Evolutionary conservation across 2,888 invertebrate species (phyloP).

Genomic region (Microchrysa polita): DNA sequence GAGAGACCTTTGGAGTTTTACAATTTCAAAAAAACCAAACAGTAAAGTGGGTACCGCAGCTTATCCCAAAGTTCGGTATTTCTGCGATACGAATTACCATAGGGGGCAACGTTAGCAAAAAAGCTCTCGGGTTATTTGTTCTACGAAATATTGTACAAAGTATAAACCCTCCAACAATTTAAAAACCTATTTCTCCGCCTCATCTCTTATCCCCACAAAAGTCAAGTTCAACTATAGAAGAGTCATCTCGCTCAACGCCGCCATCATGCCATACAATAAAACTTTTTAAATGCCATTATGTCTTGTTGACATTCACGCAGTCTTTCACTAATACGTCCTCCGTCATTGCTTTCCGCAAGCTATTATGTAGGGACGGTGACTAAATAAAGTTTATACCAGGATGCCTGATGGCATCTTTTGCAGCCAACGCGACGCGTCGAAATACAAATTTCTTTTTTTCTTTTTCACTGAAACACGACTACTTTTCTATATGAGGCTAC

Average conservation of each 20-base stretch:
- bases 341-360: neutral
- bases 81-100: no score
- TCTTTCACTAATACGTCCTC: conserved; percentile 7
- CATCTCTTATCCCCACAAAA: neutral
- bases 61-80: no score
- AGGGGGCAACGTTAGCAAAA: no score
- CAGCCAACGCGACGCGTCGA: neutral
- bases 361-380: neutral
- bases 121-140: no score
- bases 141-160: no score
- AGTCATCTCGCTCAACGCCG: neutral
- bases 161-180: no score
- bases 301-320: conserved; percentile 20
- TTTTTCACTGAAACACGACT: neutral
- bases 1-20: no score
- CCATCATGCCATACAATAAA: neutral
- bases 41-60: no score
- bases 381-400: neutral
- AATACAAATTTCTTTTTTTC: neutral
- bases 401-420: neutral
- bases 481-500: no score
- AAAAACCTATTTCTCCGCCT: no score
- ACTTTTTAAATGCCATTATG: conserved; percentile 11
- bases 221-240: neutral
- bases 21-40: no score